Evolutionary conservation across 2,888 invertebrate species (phyloP).

Genomic region (Rhyacophila evoluta): DNA sequence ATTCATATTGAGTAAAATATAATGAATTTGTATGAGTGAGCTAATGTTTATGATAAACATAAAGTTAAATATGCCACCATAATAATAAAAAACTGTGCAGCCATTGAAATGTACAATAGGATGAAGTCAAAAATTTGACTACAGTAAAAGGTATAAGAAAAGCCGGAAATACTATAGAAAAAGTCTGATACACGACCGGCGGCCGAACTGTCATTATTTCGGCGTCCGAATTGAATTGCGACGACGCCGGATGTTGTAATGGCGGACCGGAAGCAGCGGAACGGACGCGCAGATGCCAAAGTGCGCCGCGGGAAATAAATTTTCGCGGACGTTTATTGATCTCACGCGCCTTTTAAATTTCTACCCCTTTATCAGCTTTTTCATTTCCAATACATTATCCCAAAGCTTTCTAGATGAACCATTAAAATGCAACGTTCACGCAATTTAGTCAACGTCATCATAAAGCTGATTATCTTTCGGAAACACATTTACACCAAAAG

Average conservation of each 20-base stretch:
- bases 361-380: conserved; percentile 27
- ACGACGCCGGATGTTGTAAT: background rate
- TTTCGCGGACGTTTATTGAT: conserved; percentile 38
- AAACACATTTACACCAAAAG: too few relatives aligned
- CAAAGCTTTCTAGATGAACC: too few relatives aligned
- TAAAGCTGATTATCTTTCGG: too few relatives aligned
- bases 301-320: conserved; percentile 33
- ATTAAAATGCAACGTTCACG: too few relatives aligned
- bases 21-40: too few relatives aligned
- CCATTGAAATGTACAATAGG: too few relatives aligned
- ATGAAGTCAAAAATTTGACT: too few relatives aligned
- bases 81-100: too few relatives aligned
- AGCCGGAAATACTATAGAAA: background rate
- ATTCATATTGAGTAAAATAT: too few relatives aligned
- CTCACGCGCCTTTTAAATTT: conserved; percentile 29
- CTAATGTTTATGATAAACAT: too few relatives aligned
- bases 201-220: conserved; percentile 35
- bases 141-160: background rate
- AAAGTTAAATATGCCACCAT: too few relatives aligned
- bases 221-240: conserved; percentile 36
- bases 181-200: background rate
- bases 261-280: conserved; percentile 5
- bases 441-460: too few relatives aligned
- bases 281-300: conserved; percentile 27
- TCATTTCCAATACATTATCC: background rate